These are phyloP conservation scores for Gila orcuttii DNA, from an alignment of 2,113 vertebrate genomes.

Conservation along the genomic window DNA sequence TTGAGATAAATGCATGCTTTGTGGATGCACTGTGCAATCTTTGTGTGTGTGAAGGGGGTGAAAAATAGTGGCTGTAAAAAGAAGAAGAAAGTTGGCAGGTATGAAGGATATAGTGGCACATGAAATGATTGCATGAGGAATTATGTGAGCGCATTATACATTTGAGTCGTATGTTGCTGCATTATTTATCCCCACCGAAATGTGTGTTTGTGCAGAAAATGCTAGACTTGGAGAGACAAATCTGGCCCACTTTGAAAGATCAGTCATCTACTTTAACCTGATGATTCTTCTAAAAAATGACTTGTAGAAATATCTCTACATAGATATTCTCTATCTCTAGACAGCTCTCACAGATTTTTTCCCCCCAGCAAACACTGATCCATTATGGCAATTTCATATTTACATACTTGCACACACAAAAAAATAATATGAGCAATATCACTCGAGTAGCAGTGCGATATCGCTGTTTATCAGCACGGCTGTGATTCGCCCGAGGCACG, in stretches of 20 bases:
- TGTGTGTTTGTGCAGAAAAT: conserved; percentile 21
- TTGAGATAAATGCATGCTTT: conserved; percentile 59
- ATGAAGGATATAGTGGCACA: conserved; percentile 43
- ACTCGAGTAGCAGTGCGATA: too few relatives aligned
- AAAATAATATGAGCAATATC: too few relatives aligned
- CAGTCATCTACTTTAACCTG: neutral
- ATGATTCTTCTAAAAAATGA: neutral
- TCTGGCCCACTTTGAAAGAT: neutral
- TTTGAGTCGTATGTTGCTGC: conserved; percentile 37
- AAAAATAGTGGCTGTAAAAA: conserved; percentile 29
- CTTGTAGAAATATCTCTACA: neutral
- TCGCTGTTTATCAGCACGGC: too few relatives aligned
- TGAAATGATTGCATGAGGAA: conserved; percentile 18
- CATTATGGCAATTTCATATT: neutral
- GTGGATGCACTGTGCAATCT: conserved; percentile 53
- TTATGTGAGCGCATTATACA: conserved; percentile 37
- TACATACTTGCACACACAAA: neutral
- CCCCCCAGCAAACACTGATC: neutral
- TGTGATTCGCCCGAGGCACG: too few relatives aligned
- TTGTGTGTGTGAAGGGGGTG: conserved; percentile 23
- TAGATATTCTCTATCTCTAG: too few relatives aligned
- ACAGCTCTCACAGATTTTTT: neutral
- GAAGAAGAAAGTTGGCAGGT: conserved; percentile 27
- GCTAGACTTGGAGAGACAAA: conserved; percentile 20
- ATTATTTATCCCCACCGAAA: conserved; percentile 40